These are phyloP conservation scores for Acleris laterana DNA, from an alignment of 2,888 invertebrate genomes.

Conservation along the genomic window DNA sequence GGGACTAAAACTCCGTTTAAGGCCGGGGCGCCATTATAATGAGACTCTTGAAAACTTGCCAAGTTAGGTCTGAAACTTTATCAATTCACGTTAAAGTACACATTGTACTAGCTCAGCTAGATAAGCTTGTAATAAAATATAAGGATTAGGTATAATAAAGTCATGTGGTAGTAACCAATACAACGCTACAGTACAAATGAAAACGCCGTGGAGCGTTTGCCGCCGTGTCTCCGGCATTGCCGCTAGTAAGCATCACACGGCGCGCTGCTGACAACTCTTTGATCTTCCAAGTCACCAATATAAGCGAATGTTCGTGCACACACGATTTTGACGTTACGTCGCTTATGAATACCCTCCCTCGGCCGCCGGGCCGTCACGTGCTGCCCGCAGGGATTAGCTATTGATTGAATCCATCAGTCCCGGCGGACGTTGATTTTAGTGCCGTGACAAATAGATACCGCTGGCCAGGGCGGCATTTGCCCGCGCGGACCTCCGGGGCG, in stretches of 20 bases:
- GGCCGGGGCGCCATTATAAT: too few species aligned
- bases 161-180: background rate
- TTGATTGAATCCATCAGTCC: conserved; percentile 38
- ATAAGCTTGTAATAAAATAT: too few species aligned
- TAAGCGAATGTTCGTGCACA: background rate
- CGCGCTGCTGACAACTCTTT: background rate
- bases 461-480: conserved; percentile 14
- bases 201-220: background rate
- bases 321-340: conserved; percentile 26
- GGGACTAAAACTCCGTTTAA: too few species aligned
- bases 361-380: conserved; percentile 31
- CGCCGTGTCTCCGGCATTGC: background rate
- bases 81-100: too few species aligned
- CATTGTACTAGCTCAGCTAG: too few species aligned
- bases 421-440: conserved; percentile 34
- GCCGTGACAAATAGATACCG: conserved; percentile 29
- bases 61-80: too few species aligned
- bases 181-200: background rate
- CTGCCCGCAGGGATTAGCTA: conserved; percentile 36
- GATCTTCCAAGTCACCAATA: background rate
- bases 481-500: too few species aligned
- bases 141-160: too few species aligned
- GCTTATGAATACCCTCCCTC: conserved; percentile 21
- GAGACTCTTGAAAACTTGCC: too few species aligned
- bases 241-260: background rate